Base-by-base conservation (phyloP, 2,888 invertebrate genomes). In the Leptarthrus brevirostris region DNA sequence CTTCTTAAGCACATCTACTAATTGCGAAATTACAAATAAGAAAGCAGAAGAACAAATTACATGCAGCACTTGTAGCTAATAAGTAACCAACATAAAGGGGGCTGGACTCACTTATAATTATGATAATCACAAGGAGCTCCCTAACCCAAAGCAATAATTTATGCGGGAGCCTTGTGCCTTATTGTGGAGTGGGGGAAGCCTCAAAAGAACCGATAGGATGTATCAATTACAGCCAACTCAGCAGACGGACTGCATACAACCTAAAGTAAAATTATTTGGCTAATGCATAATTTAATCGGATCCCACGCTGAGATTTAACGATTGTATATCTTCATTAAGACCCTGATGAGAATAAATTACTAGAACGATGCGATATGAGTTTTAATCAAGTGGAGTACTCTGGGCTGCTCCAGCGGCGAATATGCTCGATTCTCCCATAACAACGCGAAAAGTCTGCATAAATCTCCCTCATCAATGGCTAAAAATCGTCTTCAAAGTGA, bases 291-390 rank as follows among this genome's bases (percentile, higher is more conserved):
- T 69, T 69, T 69, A 69, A 69, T 69, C 69, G 52, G 69, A 47
- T 4, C 34, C n/a, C 69, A 52, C 30, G 52, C 52, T 20, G 69
- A 69, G 69, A 49, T 69, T 52, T 69, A 52, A 66, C 49, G 52
- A 69, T 24, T 30, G 52, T 69, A 49, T 52, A 52, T 69, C 69
- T 69, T 69, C 49, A 69, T 69, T 69, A 69, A n/a, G 52, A 3
- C 69, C 18, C 69, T 69, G 69, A 69, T 69, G 69, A 69, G 69
- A 69, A 69, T 69, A 69, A 69, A 69, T 69, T 69, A 69, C 69
- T 4, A 52, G 30, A 49, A 18, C 69, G 52, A 69, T 49, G 69
- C 69, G 49, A 52, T 69, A 69, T 69, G 69, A 69, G 69, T 69
- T 69, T 69, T 69, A 69, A 69, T 69, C 69, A 69, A 69, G 52